A percentile compares a stretch with the other conserved stretches of the same genome.
These are phyloP conservation scores for Phyllopteryx taeniolatus DNA, from an alignment of 2,113 vertebrate species.

Conservation along the genomic window DNA sequence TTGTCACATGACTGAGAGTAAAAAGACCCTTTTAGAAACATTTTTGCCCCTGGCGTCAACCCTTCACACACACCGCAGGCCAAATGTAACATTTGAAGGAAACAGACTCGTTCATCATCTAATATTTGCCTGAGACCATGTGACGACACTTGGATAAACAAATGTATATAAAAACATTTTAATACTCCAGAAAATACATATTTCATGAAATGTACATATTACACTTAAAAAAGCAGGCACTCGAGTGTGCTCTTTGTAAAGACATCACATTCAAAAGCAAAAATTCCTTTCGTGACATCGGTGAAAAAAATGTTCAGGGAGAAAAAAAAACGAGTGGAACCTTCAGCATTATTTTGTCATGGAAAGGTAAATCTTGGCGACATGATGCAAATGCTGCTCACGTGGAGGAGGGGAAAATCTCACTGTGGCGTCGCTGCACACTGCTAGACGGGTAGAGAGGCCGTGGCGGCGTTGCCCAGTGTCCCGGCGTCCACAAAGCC, in stretches of 20 bases:
- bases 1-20: conserved; percentile 28
- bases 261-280: conserved; percentile 11
- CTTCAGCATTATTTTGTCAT: background rate
- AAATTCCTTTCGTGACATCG: background rate
- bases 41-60: conserved; percentile 15
- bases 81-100: conserved; percentile 46
- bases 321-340: background rate
- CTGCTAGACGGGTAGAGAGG: conserved; percentile 10
- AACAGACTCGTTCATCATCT: conserved; percentile 14
- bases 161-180: conserved; percentile 68
- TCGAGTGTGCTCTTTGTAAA: conserved; percentile 47
- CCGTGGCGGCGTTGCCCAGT: background rate
- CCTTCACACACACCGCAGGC: conserved; percentile 4
- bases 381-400: conserved; percentile 4
- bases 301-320: background rate
- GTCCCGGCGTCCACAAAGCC: background rate
- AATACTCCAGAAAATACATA: conserved; percentile 51
- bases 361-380: background rate
- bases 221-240: conserved; percentile 57
- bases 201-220: conserved; percentile 62
- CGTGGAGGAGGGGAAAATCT: background rate
- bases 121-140: background rate
- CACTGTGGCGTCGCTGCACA: conserved; percentile 1
- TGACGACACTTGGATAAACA: background rate
- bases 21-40: conserved; percentile 34